Percentiles rank a stretch among this genome's conserved stretches.
Evolutionary conservation across 2,888 invertebrate genomes (phyloP).

Genomic region (Teleogryllus oceanicus): DNA sequence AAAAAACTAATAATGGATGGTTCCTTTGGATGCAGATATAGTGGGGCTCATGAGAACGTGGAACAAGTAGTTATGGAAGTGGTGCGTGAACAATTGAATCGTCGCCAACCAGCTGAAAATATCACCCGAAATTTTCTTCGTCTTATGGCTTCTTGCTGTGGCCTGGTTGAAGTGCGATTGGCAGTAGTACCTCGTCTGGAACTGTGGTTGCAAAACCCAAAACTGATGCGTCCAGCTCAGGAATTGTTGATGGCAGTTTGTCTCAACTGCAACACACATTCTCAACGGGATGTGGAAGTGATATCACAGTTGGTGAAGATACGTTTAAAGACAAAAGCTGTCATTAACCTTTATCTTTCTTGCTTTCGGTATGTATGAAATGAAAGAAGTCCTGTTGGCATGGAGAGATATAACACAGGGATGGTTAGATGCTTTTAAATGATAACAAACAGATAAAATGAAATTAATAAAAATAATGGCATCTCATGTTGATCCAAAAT

Average conservation of each 20-base stretch:
- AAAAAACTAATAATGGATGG: conserved; percentile 22
- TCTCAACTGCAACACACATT: conserved; percentile 76
- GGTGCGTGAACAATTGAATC: conserved; percentile 80
- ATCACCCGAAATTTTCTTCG: conserved; percentile 86
- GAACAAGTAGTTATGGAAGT: conserved; percentile 81
- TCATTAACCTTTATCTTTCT: conserved; percentile 82
- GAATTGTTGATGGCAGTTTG: conserved; percentile 88
- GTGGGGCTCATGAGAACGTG: conserved; percentile 61
- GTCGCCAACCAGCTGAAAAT: conserved; percentile 80
- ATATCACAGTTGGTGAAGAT: conserved; percentile 84
- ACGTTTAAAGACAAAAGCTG: conserved; percentile 87
- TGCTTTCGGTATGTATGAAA: conserved; percentile 60
- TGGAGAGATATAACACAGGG: no score
- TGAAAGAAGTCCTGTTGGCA: no score
- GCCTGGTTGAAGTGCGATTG: conserved; percentile 79
- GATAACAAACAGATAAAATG: no score
- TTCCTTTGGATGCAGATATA: conserved; percentile 55
- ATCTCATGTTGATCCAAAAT: no score
- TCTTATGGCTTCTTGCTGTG: conserved; percentile 78
- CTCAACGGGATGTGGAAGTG: conserved; percentile 67
- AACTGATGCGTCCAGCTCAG: conserved; percentile 86
- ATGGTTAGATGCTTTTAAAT: no score
- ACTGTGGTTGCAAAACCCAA: conserved; percentile 93
- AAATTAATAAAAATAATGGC: no score
- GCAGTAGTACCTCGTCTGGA: conserved; percentile 79